Base-by-base conservation (phyloP, 2,888 invertebrate species). In the Archips xylosteana region DNA sequence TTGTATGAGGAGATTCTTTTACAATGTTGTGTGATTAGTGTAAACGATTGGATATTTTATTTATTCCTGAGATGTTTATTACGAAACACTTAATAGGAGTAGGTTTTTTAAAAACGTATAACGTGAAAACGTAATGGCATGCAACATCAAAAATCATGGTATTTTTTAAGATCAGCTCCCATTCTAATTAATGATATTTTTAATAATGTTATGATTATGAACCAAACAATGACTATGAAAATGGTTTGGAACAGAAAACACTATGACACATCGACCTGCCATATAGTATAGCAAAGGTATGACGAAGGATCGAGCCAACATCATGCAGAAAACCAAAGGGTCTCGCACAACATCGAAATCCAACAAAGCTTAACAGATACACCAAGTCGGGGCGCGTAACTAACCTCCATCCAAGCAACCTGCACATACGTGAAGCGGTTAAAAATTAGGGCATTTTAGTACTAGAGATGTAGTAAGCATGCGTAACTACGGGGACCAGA, bases 401-500 rank as follows among this genome's bases (percentile, higher is more conserved):
- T 95, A 90, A 96, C 95, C 96, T 96, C 95, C 88, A 94, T 95
- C 95, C 95, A 95, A 92, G 95, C 95, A 90, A 95, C 95, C 95
- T 95, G 95, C 90, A 82, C 85, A 88, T 86, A 87, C 71, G 79
- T 86, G 85, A 89, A 92, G 89, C 82, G 81, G 79, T 86, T 88
- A 81, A 86, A 79, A 76, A 62, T 76, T 73, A 45, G 47, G 54
- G 54, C 23, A 39, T 45, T 62, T 75, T 36, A 32, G 10, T 57
- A 71, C 74, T 70, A 73, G 34, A 60, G 61, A 39, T 39, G 39
- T 39, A 39, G 39, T 12, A 12, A 57, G 66, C 69, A 75, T 67
- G 68, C 72, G 54, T 5, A 23, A 23, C 54, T 54, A 15, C 23
- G 15, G 8, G 8, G 23, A 23, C 9, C 3, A 15, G 9, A 49